A percentile compares a stretch with the other conserved stretches of the same genome.
These are phyloP conservation scores for Protosalanx chinensis DNA, from an alignment of 2,797 vertebrate species.

Conservation along the genomic window DNA sequence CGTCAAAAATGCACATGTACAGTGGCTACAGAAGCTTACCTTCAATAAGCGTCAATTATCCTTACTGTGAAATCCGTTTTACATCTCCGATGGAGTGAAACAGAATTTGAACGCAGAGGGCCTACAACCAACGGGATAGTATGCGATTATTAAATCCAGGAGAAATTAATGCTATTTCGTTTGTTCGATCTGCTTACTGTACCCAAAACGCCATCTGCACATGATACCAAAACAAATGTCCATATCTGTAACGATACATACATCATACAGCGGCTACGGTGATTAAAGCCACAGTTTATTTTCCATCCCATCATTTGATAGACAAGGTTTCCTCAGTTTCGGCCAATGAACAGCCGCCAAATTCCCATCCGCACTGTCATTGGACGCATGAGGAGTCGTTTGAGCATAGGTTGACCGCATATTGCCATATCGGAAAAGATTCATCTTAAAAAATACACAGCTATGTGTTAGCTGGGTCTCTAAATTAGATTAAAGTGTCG, in stretches of 20 bases:
- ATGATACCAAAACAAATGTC: too few relatives aligned
- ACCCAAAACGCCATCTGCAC: not conserved
- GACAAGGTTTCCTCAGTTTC: constrained; percentile 56
- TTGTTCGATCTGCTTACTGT: not conserved
- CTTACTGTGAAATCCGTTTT: constrained; percentile 33
- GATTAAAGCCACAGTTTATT: constrained; percentile 20
- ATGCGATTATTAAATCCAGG: not conserved
- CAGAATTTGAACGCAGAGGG: constrained; percentile 41
- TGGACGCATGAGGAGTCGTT: constrained; percentile 59
- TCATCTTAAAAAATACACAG: not conserved
- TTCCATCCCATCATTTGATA: constrained; percentile 37
- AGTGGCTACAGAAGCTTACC: constrained; percentile 39
- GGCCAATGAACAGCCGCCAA: constrained; percentile 53
- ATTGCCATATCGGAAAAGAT: not conserved
- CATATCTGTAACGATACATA: not conserved
- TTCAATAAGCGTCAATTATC: constrained; percentile 33
- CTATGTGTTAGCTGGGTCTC: too few relatives aligned
- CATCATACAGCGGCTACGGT: not conserved
- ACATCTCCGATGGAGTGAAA: constrained; percentile 51
- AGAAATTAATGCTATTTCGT: too few relatives aligned
- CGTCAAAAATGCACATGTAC: too few relatives aligned
- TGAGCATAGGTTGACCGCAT: not conserved
- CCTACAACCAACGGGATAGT: constrained; percentile 19
- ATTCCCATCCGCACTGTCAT: constrained; percentile 43
- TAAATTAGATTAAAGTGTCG: too few relatives aligned